phyloP scores from a whole-genome alignment of 2,888 invertebrate genomes.

The Trachelus troglodyta region DNA sequence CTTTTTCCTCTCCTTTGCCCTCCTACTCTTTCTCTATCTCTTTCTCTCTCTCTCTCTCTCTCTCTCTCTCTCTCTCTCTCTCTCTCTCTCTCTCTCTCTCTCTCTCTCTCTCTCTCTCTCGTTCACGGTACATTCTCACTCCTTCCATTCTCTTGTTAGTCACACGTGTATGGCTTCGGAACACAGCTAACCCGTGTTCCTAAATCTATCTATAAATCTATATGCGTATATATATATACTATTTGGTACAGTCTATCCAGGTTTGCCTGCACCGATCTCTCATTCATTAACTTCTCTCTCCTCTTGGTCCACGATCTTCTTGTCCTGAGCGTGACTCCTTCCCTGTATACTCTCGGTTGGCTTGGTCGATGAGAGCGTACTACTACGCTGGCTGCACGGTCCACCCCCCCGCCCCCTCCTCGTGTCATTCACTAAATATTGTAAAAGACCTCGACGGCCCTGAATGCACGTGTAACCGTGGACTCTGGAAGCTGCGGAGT shows the following conservation, averaged over 20 bases:
- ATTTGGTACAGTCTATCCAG: neutral
- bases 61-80: conserved; percentile 7
- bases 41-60: conserved; percentile 10
- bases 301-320: neutral
- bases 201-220: neutral
- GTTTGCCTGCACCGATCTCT: neutral
- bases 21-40: neutral
- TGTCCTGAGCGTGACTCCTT: neutral
- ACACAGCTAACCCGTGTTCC: neutral
- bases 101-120: conserved; percentile 4
- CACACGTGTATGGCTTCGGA: neutral
- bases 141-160: neutral
- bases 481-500: neutral
- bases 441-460: conserved; percentile 20
- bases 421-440: conserved; percentile 33
- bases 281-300: neutral
- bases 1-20: conserved; percentile 1
- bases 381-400: neutral
- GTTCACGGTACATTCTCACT: neutral
- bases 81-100: conserved; percentile 10
- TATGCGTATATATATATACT: neutral
- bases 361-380: neutral
- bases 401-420: neutral
- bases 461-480: neutral
- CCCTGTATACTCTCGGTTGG: neutral